Evolutionary conservation across 2,797 vertebrate species (phyloP), one percentile per base, ranked within the genome.

Genomic region (Hypotaenidia okinawae): DNA sequence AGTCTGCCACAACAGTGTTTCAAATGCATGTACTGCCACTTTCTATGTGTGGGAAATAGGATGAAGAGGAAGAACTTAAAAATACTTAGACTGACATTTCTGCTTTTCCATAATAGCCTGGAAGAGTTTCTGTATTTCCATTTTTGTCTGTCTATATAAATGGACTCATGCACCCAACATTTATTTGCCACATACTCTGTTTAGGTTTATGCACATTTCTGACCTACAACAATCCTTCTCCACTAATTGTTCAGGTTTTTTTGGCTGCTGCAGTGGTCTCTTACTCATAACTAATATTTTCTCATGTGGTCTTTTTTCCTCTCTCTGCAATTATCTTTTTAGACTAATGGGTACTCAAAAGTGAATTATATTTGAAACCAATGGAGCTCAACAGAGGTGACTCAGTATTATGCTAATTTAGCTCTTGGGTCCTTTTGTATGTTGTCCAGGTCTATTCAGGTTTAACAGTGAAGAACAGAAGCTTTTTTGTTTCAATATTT

Each of bases 401-500:
- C 66, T 96, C 76, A 95, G 23, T 89, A 81, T 75, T 94, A 95
- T 87, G 89, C 35, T 96, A 95, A 95, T 97, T 95, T 62, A 68
- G 25, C 35, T 59, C 77, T 95, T 70, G 54, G 21, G 64, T 67
- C 52, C 66, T 90, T 95, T 89, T 91, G 62, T 93, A 72, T 92
- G 37, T 89, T 80, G 37, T 70, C 52, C 70, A 87, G 59, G 43
- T 87, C 79, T 77, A 82, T 91, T 95, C 80, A 95, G 47, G 69
- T 94, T 96, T 90, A 95, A 90, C 69, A 96, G 45, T 75, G 74
- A 85, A 80, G 51, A 52, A 55, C 25, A 72, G 57, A 95, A 94
- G 54, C 15, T 95, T 95, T 90, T 98, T 91, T 97, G 72, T 93
- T 95, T 39, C 77, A 80, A 14, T 59, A 39, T 62, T 95, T 93